A percentile compares a stretch with the other conserved stretches of the same genome.
These are phyloP conservation scores for Nesoenas mayeri DNA, from an alignment of 2,113 vertebrate species.

Conservation along the genomic window DNA sequence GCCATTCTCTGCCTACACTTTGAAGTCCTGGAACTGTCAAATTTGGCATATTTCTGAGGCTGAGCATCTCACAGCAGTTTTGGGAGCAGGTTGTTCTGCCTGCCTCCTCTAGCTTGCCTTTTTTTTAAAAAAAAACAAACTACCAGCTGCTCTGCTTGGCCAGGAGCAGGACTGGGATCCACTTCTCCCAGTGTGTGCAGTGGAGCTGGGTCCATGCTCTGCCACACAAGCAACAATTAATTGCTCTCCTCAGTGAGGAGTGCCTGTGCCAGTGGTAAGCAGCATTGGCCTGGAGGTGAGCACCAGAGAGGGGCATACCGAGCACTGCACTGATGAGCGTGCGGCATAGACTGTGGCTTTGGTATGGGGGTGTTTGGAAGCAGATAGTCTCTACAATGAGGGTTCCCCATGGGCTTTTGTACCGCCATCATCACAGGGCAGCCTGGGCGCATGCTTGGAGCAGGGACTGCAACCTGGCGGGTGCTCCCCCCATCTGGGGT, in stretches of 20 bases:
- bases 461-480: not conserved
- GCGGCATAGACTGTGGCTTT: rapidly evolving
- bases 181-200: rapidly evolving
- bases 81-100: not conserved
- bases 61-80: not conserved
- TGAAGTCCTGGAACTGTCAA: not conserved
- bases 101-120: not conserved
- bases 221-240: not conserved
- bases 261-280: not conserved
- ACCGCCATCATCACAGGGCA: not conserved
- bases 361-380: not conserved
- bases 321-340: rapidly evolving
- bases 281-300: not conserved
- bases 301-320: not conserved
- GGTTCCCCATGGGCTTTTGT: not conserved
- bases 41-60: not conserved
- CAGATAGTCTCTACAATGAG: not conserved
- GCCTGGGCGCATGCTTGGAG: not conserved
- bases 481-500: not conserved
- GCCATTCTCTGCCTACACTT: not conserved
- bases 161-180: not conserved
- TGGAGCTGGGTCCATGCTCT: not conserved
- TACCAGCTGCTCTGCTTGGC: not conserved
- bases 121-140: not conserved
- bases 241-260: not conserved